These are phyloP conservation scores for Zaprionus camerounensis DNA, from an alignment of 1,140 invertebrate species.

Conservation along the genomic window DNA sequence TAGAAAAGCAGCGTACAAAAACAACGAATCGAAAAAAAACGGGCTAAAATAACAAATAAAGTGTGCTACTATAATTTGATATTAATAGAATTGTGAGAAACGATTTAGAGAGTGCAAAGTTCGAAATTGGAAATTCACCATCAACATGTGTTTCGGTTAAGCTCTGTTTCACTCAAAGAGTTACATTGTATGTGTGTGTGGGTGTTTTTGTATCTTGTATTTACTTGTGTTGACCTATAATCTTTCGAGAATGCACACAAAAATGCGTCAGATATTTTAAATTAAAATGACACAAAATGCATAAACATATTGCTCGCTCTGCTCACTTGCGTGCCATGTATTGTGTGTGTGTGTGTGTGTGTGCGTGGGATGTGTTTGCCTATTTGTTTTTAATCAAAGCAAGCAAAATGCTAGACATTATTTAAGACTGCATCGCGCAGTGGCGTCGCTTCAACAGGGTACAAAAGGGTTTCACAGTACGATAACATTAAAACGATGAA, in stretches of 20 bases:
- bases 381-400: constrained; percentile 50
- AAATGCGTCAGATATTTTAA: constrained; percentile 48
- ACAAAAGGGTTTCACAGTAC: background rate
- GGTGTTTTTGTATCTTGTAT: constrained; percentile 2
- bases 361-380: constrained; percentile 25
- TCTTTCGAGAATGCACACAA: constrained; percentile 39
- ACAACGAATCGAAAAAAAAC: constrained; percentile 15
- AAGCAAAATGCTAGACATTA: constrained; percentile 25
- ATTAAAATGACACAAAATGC: constrained; percentile 52
- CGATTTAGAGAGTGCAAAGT: constrained; percentile 23
- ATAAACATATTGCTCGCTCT: constrained; percentile 27
- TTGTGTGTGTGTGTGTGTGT: constrained; percentile 6
- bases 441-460: constrained; percentile 1
- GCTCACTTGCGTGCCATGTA: constrained; percentile 11
- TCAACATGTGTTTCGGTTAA: constrained; percentile 19
- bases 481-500: background rate
- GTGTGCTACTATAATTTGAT: constrained; percentile 30
- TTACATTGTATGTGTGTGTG: constrained; percentile 17
- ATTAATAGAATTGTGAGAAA: constrained; percentile 37
- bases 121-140: constrained; percentile 31
- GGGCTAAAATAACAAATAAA: constrained; percentile 20
- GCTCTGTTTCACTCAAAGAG: constrained; percentile 29
- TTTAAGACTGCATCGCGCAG: constrained; percentile 20
- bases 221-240: constrained; percentile 33
- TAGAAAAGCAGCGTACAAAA: constrained; percentile 11